These are phyloP conservation scores for Rhynchomys soricoides DNA, from an alignment of 2,113 vertebrate genomes.

Conservation along the genomic window DNA sequence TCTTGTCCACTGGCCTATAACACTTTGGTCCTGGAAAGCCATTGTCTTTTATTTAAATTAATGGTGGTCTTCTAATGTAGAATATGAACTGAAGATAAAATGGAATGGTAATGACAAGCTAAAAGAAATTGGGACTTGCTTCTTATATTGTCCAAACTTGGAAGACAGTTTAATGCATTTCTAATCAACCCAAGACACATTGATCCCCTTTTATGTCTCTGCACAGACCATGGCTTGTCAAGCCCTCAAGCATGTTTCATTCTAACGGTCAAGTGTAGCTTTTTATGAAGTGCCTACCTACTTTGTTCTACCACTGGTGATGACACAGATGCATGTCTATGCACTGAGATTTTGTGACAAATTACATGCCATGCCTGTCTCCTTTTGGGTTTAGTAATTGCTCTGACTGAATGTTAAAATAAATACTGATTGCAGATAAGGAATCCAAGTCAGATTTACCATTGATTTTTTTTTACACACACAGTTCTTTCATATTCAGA, in stretches of 20 bases:
- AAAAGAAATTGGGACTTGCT: slow-evolving; percentile 94
- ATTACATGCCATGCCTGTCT: slow-evolving; percentile 92
- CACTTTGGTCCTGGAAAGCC: too few relatives aligned
- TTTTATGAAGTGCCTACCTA: background rate
- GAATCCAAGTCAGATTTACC: background rate
- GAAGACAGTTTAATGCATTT: slow-evolving; percentile 89
- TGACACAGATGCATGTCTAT: slow-evolving; percentile 92
- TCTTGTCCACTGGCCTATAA: background rate
- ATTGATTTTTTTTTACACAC: background rate
- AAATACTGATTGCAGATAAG: background rate
- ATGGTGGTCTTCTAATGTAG: background rate
- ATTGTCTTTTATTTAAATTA: background rate
- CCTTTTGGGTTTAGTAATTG: slow-evolving; percentile 93
- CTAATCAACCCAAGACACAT: background rate
- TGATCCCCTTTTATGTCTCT: background rate
- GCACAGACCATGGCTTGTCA: background rate
- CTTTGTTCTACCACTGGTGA: slow-evolving; percentile 95
- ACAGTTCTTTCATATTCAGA: background rate
- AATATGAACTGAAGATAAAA: slow-evolving; percentile 90
- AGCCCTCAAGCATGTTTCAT: too few relatives aligned
- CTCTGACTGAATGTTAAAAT: slow-evolving; percentile 85
- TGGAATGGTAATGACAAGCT: slow-evolving; percentile 93
- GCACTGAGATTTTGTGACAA: slow-evolving; percentile 94
- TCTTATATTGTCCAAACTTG: slow-evolving; percentile 96
- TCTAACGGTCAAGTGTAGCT: fast-evolving